A percentile compares a stretch with the other conserved stretches of the same genome.
phyloP scores from a whole-genome alignment of 2,113 vertebrate genomes.

The Solea senegalensis region DNA sequence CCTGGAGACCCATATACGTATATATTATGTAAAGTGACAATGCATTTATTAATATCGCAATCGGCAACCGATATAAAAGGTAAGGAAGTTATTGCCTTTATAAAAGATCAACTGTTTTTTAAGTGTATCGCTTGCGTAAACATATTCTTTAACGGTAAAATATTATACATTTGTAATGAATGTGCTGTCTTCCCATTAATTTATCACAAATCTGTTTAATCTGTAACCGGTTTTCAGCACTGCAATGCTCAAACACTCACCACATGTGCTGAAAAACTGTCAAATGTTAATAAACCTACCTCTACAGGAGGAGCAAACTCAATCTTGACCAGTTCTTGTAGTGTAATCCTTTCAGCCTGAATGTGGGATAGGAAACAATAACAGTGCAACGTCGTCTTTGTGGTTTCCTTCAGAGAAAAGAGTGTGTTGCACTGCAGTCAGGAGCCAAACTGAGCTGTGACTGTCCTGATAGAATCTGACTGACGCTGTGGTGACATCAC shows the following conservation, averaged over 20 bases:
- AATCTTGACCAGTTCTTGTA: neutral
- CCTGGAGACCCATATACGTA: too few species aligned
- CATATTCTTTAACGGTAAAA: too few species aligned
- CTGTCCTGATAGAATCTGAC: conserved; percentile 32
- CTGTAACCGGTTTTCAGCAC: neutral
- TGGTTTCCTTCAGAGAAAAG: neutral
- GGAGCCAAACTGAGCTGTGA: conserved; percentile 41
- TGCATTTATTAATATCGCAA: too few species aligned
- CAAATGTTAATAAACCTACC: conserved; percentile 38
- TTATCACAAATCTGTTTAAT: too few species aligned
- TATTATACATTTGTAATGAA: too few species aligned
- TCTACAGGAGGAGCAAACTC: neutral
- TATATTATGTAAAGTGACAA: too few species aligned
- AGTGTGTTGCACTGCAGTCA: conserved; percentile 29
- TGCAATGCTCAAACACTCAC: neutral
- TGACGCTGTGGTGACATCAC: conserved; percentile 61
- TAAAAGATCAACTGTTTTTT: too few species aligned
- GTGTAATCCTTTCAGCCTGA: conserved; percentile 44
- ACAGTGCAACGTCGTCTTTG: neutral
- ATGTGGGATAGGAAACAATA: conserved; percentile 1
- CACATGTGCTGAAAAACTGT: neutral
- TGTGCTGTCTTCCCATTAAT: too few species aligned
- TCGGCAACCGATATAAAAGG: too few species aligned
- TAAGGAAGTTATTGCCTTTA: too few species aligned
- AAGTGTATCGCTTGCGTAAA: too few species aligned